Evolutionary conservation across 2,888 invertebrate species (phyloP), one percentile per base, ranked within the genome.

Genomic region (Clistopyga incitator): DNA sequence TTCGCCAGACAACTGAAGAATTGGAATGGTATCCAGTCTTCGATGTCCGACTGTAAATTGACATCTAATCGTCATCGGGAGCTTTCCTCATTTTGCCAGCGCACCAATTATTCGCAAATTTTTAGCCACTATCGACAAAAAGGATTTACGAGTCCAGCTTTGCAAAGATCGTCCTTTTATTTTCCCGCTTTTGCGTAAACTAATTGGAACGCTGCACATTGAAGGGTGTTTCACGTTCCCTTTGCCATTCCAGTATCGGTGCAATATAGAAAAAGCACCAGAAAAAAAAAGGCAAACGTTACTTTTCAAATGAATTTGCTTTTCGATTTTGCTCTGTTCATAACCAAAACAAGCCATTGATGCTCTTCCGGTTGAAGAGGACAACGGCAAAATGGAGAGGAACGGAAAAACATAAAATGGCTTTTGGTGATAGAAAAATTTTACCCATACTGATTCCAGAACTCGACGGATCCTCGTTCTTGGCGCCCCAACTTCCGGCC

Each of bases 381-480:
- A 11, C 23, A 45, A 20, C 54, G 34, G 52, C 10, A 71, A 71
- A 61, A 70, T 64, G 23, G 64, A 59, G 42, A 34, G 54, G n/a
- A 64, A 47, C 42, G 42, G 54, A 45, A 29, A 74, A 34, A 74
- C 25, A 76, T 23, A 65, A 75, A 79, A 56, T 68, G 15, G 23
- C 67, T 74, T 80, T 70, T 52, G 70, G 64, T 70, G 80, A 74
- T 67, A 82, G 81, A 83, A 64, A 75, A 78, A 84, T 86, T 92
- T 92, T 91, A 93, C 94, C 94, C 93, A 94, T 94, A 87, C 94
- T 94, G 85, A 94, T 94, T 77, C 94, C 94, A 85, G 94, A 94
- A 75, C 94, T 94, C 34, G 94, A 94, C 6, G 94, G 94, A 78
- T 94, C 94, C 89, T 94, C 94, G 88, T 94, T 94, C 86, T 94